Conservation (phyloP, 2,888 invertebrate species). For the Drosophila cognata region DNA sequence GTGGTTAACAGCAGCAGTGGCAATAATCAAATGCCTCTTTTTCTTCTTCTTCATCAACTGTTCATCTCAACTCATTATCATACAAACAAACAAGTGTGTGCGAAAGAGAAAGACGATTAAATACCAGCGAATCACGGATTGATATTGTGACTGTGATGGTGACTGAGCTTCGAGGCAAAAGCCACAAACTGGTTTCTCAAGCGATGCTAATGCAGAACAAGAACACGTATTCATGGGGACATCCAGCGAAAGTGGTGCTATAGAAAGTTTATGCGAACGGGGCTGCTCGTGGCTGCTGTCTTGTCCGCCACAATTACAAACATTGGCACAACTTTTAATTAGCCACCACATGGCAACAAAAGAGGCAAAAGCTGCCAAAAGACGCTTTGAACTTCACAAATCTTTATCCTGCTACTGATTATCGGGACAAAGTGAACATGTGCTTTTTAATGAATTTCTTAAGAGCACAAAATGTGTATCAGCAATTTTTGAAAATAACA, state of each 20-base stretch:
- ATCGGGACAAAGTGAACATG: conserved; percentile 11
- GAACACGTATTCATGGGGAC: conserved; percentile 58
- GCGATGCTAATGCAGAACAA: conserved; percentile 70
- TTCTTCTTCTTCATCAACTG: conserved; percentile 21
- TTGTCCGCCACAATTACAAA: conserved; percentile 14
- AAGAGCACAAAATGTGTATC: conserved; percentile 1
- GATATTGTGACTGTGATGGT: conserved; percentile 27
- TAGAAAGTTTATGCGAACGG: conserved; percentile 68
- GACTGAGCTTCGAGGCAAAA: conserved; percentile 37
- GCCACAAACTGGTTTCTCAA: conserved; percentile 62
- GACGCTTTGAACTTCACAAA: conserved; percentile 18
- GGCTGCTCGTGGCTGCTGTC: conserved; percentile 17
- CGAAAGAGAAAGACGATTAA: conserved; percentile 30
- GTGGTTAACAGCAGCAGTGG: conserved; percentile 59
- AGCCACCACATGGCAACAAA: conserved; percentile 46
- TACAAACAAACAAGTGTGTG: conserved; percentile 36
- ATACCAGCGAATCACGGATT: conserved; percentile 33
- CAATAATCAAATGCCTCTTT: conserved; percentile 65
- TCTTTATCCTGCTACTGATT: conserved; percentile 48
- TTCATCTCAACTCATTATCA: conserved; percentile 59
- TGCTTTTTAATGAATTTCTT: neutral
- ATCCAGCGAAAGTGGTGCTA: conserved; percentile 78
- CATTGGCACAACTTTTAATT: conserved; percentile 59
- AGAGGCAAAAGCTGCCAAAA: conserved; percentile 25
- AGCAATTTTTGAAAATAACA: neutral